A percentile compares a stretch with the other conserved stretches of the same genome.
Conservation (phyloP, 1,140 invertebrate genomes). For the Euglossa dilemma region DNA sequence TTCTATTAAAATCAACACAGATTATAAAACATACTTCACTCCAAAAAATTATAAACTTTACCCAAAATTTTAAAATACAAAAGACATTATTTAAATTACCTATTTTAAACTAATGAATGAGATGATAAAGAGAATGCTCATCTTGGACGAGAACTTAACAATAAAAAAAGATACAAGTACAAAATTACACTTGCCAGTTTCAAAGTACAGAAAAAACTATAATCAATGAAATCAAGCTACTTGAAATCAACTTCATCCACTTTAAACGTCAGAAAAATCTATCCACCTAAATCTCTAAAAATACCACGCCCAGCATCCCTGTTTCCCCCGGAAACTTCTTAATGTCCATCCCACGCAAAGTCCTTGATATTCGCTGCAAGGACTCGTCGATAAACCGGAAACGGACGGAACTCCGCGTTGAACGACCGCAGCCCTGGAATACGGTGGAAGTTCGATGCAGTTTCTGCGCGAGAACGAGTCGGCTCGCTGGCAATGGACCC, state of each 20-base stretch:
- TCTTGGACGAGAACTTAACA: too few relatives aligned
- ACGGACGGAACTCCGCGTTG: background rate
- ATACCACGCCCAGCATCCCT: background rate
- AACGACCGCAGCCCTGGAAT: conserved; percentile 11
- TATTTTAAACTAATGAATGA: too few relatives aligned
- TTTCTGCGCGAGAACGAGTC: background rate
- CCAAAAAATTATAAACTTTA: too few relatives aligned
- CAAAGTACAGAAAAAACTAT: background rate
- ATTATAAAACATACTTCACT: too few relatives aligned
- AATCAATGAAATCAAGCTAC: background rate
- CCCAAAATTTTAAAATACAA: too few relatives aligned
- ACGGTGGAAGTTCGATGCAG: conserved; percentile 11
- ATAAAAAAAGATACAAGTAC: too few relatives aligned
- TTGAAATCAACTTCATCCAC: background rate
- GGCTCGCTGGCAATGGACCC: conserved; percentile 11
- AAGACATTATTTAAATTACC: too few relatives aligned
- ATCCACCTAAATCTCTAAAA: background rate
- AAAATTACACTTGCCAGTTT: too few relatives aligned
- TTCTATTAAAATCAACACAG: too few relatives aligned
- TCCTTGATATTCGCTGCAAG: conserved; percentile 11
- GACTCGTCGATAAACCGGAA: conserved; percentile 23
- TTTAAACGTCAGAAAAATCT: background rate
- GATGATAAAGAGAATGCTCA: too few relatives aligned
- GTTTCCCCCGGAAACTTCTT: background rate
- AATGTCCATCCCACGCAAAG: background rate